Base-by-base conservation (phyloP, 2,113 vertebrate species). In the Aspidoscelis tigris region DNA sequence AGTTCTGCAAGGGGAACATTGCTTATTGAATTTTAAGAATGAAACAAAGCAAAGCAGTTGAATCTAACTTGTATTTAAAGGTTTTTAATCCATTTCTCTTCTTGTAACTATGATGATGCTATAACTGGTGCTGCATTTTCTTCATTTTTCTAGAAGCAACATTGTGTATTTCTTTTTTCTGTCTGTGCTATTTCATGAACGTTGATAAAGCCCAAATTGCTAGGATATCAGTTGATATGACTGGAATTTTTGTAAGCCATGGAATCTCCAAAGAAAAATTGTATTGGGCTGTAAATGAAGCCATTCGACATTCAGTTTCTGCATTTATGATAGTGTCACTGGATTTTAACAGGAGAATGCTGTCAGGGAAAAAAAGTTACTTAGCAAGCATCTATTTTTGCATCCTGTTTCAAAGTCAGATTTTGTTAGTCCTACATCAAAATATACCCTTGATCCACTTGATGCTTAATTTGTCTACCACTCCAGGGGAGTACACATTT, bases 401-500 rank as follows among this genome's bases (percentile, higher is more conserved):
- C n/a, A 78, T 72, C n/a, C 26, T 50, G 20, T 33, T 41, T 39
- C 24, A n/a, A 65, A 74, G 3, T 22, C 3, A 50, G 21, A 81
- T 41, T 72, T 41, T 43, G 39, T 85, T 79, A 50, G 41, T 65
- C 76, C 76, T 73, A 39, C 18, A 18, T 44, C 14, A 39, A 44
- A 53, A 74, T 85, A 53, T 80, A 77, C n/a, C 77, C 83, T 73
- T 79, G 77, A 74, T 66, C 12, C 70, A 85, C 55, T 26, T 66
- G 69, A 73, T 66, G 65, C 69, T 80, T 85, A 73, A 80, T 85
- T 79, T 79, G 58, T 53, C 77, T 80, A 64, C 69, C n/a, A 50
- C 77, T 85, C 58, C 70, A 85, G 76, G 77, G 66, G 69, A 74
- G 70, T n/a, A 66, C 43, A 53, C 44, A 66, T 85, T 73, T 85